These are phyloP conservation scores for Peromyscus aztecus DNA, from an alignment of 2,797 vertebrate species.

Conservation along the genomic window DNA sequence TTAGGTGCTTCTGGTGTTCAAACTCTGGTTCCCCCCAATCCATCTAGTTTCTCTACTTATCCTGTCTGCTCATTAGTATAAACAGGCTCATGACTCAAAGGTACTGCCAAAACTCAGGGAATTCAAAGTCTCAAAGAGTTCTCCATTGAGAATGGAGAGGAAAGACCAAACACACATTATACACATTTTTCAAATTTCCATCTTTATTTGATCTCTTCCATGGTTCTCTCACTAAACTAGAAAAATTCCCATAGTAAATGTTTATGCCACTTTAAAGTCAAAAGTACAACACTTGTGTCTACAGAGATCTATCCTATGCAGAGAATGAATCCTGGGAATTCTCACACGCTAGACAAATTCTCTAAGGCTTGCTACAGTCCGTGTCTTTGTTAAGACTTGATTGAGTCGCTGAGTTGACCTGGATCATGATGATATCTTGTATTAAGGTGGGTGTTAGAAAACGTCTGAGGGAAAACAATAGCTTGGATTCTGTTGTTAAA, in stretches of 20 bases:
- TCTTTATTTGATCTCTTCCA: neutral
- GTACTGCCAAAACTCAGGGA: neutral
- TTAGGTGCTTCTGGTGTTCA: neutral
- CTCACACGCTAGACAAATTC: neutral
- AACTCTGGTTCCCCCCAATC: neutral
- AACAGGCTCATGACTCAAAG: neutral
- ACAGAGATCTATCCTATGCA: neutral
- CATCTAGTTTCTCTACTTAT: neutral
- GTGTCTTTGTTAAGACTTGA: neutral
- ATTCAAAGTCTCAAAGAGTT: neutral
- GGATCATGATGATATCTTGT: neutral
- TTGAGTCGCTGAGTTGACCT: neutral
- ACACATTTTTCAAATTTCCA: neutral
- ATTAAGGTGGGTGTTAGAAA: neutral
- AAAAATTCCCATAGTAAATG: slow-evolving; percentile 8
- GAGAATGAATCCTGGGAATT: neutral
- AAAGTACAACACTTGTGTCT: neutral
- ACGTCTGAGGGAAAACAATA: neutral
- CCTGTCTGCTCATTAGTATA: neutral
- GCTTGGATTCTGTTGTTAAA: neutral
- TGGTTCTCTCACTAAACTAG: neutral
- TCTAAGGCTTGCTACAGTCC: too few relatives aligned
- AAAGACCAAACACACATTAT: neutral
- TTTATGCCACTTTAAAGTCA: neutral
- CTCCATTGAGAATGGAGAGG: neutral